Evolutionary conservation across 2,888 invertebrate genomes (phyloP).

Genomic region (Amphipoea lucens): DNA sequence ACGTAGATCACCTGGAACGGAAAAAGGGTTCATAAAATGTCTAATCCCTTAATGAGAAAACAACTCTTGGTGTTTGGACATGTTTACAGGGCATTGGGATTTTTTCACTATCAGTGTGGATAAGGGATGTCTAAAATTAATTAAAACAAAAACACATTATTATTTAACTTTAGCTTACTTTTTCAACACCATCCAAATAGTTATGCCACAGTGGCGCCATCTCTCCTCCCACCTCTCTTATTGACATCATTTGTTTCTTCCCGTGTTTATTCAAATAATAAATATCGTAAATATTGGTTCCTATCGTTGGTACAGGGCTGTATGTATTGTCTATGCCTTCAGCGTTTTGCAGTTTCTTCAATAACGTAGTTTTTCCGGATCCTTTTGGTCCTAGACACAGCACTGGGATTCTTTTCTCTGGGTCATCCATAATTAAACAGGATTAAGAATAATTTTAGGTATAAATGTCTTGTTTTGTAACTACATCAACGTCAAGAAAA

Average conservation of each 20-base stretch:
- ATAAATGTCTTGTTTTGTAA: not conserved
- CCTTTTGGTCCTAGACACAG: constrained; percentile 95
- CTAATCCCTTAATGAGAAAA: not conserved
- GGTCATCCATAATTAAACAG: constrained; percentile 79
- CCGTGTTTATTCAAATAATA: constrained; percentile 86
- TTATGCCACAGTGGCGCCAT: constrained; percentile 96
- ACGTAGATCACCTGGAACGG: constrained; percentile 92
- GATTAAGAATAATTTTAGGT: not conserved
- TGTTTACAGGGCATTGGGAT: not conserved
- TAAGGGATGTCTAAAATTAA: not conserved
- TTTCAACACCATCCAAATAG: constrained; percentile 92
- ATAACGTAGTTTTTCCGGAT: constrained; percentile 94
- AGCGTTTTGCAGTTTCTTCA: constrained; percentile 93
- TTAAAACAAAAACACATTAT: not conserved
- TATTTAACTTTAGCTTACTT: constrained; percentile 77
- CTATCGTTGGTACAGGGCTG: constrained; percentile 94
- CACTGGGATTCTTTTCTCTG: constrained; percentile 83
- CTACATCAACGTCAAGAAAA: not conserved
- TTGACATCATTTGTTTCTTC: constrained; percentile 88
- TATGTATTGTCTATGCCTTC: constrained; percentile 94
- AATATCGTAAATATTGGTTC: constrained; percentile 94
- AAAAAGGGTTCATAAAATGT: not conserved
- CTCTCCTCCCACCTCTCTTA: constrained; percentile 94
- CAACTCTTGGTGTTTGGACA: not conserved
- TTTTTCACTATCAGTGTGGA: not conserved